Conservation (phyloP, 2,888 invertebrate species). For the Perizoma affinitatum region DNA sequence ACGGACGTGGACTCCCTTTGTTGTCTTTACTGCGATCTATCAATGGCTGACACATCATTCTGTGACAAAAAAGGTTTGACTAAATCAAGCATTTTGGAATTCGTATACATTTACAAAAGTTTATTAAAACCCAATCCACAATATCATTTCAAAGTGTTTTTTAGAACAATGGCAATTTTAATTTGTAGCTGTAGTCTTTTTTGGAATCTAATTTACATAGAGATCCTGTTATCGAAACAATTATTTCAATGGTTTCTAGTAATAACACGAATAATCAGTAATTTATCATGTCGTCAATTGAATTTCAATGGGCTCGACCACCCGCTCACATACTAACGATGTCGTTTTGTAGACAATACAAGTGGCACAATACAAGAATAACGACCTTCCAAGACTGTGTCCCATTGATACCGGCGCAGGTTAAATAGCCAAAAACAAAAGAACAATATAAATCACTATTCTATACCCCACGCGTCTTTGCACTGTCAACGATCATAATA, state of each 20-base stretch:
- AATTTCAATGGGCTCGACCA: constrained; percentile 79
- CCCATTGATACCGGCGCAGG: constrained; percentile 70
- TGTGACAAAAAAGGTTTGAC: constrained; percentile 52
- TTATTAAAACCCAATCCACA: constrained; percentile 3
- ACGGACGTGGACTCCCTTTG: constrained; percentile 71
- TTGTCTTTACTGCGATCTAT: constrained; percentile 73
- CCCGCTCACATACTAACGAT: constrained; percentile 81
- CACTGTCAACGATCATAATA: constrained; percentile 35
- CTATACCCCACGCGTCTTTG: constrained; percentile 62
- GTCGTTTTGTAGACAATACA: constrained; percentile 78
- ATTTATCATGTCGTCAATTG: constrained; percentile 78
- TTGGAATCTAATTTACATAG: constrained; percentile 46
- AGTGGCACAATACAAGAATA: constrained; percentile 79
- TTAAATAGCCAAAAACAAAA: constrained; percentile 83
- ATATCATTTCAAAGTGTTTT: not conserved
- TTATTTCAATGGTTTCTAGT: constrained; percentile 64
- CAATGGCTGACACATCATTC: constrained; percentile 68
- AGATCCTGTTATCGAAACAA: constrained; percentile 62
- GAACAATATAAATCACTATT: constrained; percentile 78
- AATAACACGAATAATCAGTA: constrained; percentile 53
- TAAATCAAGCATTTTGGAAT: constrained; percentile 59
- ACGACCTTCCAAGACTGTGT: constrained; percentile 72
- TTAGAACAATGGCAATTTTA: constrained; percentile 12
- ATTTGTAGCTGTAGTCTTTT: not conserved
- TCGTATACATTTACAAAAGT: constrained; percentile 13